phyloP scores from a whole-genome alignment of 2,797 vertebrate genomes.

The Hipposideros larvatus region DNA sequence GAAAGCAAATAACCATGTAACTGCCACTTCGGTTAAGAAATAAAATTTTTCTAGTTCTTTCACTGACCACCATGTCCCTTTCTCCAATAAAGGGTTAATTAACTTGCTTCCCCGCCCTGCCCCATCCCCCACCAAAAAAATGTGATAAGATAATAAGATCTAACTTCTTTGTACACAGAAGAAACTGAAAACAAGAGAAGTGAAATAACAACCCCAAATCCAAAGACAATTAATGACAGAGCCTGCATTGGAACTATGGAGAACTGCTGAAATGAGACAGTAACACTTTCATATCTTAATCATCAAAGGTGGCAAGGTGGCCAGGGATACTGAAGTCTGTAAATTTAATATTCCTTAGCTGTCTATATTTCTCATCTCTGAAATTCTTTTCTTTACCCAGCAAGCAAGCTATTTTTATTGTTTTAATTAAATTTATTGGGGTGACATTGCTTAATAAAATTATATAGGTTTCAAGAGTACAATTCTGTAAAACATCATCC shows the following conservation, averaged over 20 bases:
- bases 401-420: too few species aligned
- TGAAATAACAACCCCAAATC: background rate
- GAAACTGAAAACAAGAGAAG: background rate
- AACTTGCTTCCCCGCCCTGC: background rate
- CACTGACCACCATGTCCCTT: too few species aligned
- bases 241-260: background rate
- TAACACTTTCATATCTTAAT: background rate
- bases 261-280: background rate
- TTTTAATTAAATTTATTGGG: too few species aligned
- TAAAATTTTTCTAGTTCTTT: background rate
- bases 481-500: too few species aligned
- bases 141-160: background rate
- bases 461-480: too few species aligned
- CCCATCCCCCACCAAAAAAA: too few species aligned
- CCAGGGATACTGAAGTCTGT: background rate
- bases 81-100: background rate
- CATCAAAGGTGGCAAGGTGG: background rate
- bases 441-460: too few species aligned
- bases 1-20: background rate
- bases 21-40: constrained; percentile 12
- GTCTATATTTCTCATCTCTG: background rate
- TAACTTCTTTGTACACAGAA: background rate
- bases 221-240: background rate
- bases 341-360: background rate
- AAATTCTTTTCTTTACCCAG: background rate